Evolutionary conservation across 92 coral and sea anemone species (phyloP), one percentile per base, ranked within the genome.

Genomic region (Heteractis magnifica): DNA sequence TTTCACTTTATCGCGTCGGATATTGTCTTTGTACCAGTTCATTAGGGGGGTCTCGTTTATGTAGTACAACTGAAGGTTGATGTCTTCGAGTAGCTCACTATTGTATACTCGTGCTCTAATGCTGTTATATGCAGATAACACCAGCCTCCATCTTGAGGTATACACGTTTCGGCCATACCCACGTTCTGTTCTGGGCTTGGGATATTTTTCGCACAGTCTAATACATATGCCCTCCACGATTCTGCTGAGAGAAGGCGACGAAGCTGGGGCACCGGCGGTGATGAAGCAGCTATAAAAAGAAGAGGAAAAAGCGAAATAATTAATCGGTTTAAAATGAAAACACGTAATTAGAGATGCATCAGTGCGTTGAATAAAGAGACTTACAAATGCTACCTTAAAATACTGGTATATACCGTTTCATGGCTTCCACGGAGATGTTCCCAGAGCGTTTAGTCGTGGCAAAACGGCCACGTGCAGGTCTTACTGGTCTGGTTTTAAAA

Each of bases 121-220:
- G 21, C 58, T 18, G 62, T 85, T 89, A 78, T 85, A 85, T 15
- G 20, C 65, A 1, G 56, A n/a, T 10, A 89, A n/a, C 8, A 89
- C 89, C 53, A 89, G 85, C 68, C 86, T 85, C 92, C 81, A 89
- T 62, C 78, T 88, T 10, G 91, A 88, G 5, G 68, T 62, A 80
- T 81, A 72, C 16, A 84, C 78, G 62, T 52, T 48, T 10, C 78
- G 14, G 5, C 77, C 83, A 10, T 82, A 56, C 10, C 56, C 68
- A 16, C 19, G 21, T 55, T 77, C 64, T 34, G 77, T 79, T 72
- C 88, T 41, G 34, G 52, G 50, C 12, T 75, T 79, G 13, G 77
- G 71, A 12, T 65, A 60, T 53, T n/a, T 65, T 7, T 75, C 82
- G n/a, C 83, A 65, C 4, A 89, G 71, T 1, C 70, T 10, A 18